Conservation (phyloP, 2,888 invertebrate genomes). For the Calliopum simillimum region DNA sequence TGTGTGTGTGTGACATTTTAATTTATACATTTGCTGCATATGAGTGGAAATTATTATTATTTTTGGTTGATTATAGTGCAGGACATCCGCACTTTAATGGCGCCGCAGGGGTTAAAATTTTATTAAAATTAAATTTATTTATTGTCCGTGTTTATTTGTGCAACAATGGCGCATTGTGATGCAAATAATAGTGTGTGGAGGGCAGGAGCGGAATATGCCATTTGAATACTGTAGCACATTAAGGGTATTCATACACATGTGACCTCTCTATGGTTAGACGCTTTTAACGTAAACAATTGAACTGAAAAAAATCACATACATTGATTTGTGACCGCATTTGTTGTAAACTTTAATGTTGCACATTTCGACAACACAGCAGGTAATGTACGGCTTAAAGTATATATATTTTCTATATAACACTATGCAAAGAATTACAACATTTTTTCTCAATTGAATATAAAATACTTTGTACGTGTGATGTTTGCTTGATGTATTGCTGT, state of each 20-base stretch:
- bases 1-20: conserved; percentile 13
- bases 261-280: background rate
- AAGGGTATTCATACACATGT: no score
- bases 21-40: conserved; percentile 6
- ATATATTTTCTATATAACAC: no score
- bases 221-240: background rate
- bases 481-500: no score
- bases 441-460: no score
- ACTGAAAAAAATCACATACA: conserved; percentile 3
- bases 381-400: no score
- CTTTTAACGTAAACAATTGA: background rate
- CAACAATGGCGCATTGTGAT: background rate
- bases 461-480: no score
- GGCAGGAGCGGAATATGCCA: background rate
- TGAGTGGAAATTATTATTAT: conserved; percentile 16
- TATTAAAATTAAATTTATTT: conserved; percentile 13
- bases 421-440: no score
- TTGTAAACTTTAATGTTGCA: background rate
- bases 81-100: conserved; percentile 9
- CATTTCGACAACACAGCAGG: conserved; percentile 6
- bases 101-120: conserved; percentile 6
- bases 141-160: background rate
- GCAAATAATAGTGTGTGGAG: background rate
- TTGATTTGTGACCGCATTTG: background rate
- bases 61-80: conserved; percentile 4